These are phyloP conservation scores for Fistularia tabacaria DNA, from an alignment of 2,797 vertebrate genomes.

Conservation along the genomic window DNA sequence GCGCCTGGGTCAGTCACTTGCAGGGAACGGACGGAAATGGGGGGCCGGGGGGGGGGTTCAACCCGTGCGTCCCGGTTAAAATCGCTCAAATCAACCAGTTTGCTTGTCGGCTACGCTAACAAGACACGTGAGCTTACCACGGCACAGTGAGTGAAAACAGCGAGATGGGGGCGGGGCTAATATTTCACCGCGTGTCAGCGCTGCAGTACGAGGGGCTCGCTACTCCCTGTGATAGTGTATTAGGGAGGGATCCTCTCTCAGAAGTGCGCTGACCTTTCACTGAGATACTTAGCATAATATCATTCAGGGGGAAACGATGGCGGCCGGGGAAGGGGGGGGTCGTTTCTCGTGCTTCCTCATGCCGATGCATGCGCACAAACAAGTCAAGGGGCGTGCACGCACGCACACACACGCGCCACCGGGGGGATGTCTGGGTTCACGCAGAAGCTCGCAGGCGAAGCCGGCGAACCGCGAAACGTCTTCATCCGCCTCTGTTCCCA, in stretches of 20 bases:
- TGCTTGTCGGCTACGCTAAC: too few relatives aligned
- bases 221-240: constrained; percentile 56
- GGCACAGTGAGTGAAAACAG: too few relatives aligned
- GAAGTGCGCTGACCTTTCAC: constrained; percentile 57
- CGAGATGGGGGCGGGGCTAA: too few relatives aligned
- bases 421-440: not conserved
- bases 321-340: too few relatives aligned
- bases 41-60: too few relatives aligned
- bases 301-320: constrained; percentile 42
- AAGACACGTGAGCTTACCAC: too few relatives aligned
- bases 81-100: too few relatives aligned
- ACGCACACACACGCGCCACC: constrained; percentile 30
- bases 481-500: constrained; percentile 81
- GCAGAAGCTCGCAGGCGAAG: constrained; percentile 50
- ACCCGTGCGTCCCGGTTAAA: too few relatives aligned
- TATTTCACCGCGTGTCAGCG: constrained; percentile 39
- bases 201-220: constrained; percentile 46
- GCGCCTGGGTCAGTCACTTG: too few relatives aligned
- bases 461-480: constrained; percentile 75
- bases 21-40: too few relatives aligned
- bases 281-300: constrained; percentile 52
- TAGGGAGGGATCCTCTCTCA: constrained; percentile 53
- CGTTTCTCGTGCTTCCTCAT: not conserved
- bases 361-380: constrained; percentile 8
- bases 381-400: not conserved